Conservation (phyloP, 2,113 vertebrate species). For the Herpailurus yagouaroundi region DNA sequence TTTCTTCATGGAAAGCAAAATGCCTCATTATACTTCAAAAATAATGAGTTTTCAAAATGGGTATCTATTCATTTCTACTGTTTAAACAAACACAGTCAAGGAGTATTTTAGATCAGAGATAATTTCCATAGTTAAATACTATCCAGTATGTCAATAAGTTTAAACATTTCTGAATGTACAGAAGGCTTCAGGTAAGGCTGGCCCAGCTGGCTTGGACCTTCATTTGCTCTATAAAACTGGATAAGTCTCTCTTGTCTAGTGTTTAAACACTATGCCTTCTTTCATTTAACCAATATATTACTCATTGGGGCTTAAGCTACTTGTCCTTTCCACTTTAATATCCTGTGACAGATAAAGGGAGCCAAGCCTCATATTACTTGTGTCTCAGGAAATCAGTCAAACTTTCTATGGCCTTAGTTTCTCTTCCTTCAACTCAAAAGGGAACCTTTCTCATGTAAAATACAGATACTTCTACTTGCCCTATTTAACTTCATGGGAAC, state of each 20-base stretch:
- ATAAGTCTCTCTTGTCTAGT: neutral
- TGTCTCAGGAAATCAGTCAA: neutral
- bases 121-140: neutral
- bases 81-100: neutral
- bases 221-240: neutral
- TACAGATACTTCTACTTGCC: neutral
- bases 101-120: neutral
- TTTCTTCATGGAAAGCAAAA: neutral
- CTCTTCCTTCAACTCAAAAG: neutral
- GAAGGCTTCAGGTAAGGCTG: neutral
- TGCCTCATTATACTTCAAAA: conserved; percentile 19
- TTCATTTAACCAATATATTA: neutral
- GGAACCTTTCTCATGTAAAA: neutral
- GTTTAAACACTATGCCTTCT: neutral
- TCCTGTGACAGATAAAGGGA: neutral
- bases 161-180: neutral
- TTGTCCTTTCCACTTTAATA: neutral
- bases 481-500: neutral
- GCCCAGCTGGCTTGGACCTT: neutral
- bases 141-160: neutral
- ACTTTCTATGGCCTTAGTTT: neutral
- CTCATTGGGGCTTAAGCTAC: neutral
- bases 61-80: neutral
- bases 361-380: neutral
- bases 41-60: neutral